Evolutionary conservation across 2,797 vertebrate genomes (phyloP), one percentile per base, ranked within the genome.

Genomic region (Aldrovandia affinis): DNA sequence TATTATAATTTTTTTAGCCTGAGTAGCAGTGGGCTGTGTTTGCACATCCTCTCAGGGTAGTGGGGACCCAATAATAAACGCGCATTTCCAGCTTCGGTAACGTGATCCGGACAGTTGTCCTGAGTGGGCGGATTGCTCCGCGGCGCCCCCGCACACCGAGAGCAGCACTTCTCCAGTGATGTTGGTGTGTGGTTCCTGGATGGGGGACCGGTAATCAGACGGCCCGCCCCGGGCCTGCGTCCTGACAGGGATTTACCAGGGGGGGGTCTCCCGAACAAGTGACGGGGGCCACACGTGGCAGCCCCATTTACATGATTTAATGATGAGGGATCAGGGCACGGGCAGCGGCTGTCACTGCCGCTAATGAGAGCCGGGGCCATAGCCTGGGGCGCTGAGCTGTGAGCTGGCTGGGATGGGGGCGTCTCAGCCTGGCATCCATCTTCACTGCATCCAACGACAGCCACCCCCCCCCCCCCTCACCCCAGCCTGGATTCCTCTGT

Each of bases 301-400:
- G 55, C 33, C 61, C 77, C 90, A 95, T 95, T 95, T 95, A 94
- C 94, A 96, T 95, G 94, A 92, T 93, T 89, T 96, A 96, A 95
- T 96, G 94, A 95, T 95, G 94, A 95, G 93, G 94, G 93, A 95
- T 94, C 92, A 92, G 88, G 89, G 86, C 81, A 91, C 93, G 89
- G 92, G 94, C 91, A 91, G 93, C 86, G 87, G 90, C 93, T 94
- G 95, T 96, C 94, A 94, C 92, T 89, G 59, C 88, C 89, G 92
- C 92, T 95, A 95, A 95, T 95, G 93, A 95, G 92, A 89, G 54
- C 88, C 82, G 83, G 88, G 89, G 85, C 87, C 87, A 85, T 92
- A 90, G 93, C 93, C 93, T 0, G 59, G 85, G 92, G 93, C n/a
- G 90, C 84, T 77, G 87, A 65, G 89, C 87, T 90, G 88, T 9